Conservation (phyloP, 2,888 invertebrate genomes). For the Caenorhabditis imperialis region DNA sequence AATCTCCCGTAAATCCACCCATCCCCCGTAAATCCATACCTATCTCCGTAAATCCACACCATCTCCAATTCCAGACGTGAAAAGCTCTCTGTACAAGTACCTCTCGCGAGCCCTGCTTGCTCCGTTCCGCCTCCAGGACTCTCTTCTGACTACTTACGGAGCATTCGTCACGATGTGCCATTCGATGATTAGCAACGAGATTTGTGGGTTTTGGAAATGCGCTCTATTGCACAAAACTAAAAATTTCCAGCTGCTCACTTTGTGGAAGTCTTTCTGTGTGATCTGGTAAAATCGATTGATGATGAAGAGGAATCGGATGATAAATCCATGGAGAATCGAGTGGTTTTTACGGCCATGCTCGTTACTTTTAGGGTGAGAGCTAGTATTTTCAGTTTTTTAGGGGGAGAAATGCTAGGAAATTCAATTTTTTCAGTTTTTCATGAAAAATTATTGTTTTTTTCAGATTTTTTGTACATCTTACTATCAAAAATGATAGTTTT, state of each 20-base stretch:
- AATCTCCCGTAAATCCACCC: too few species aligned
- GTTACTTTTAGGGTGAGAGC: constrained; percentile 57
- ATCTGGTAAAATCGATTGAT: constrained; percentile 53
- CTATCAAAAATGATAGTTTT: too few species aligned
- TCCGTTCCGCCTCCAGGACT: constrained; percentile 63
- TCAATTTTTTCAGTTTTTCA: too few species aligned
- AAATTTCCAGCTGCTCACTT: constrained; percentile 65
- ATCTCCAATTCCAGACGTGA: constrained; percentile 62
- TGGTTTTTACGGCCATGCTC: constrained; percentile 59
- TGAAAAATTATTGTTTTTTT: not conserved
- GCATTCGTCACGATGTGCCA: constrained; percentile 63
- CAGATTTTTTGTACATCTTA: too few species aligned
- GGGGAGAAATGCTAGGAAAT: too few species aligned
- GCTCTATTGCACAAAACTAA: not conserved
- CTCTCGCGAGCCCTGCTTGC: constrained; percentile 53
- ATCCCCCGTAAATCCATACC: too few species aligned
- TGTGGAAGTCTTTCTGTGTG: constrained; percentile 64
- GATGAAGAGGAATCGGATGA: constrained; percentile 55
- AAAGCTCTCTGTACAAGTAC: constrained; percentile 54
- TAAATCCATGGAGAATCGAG: constrained; percentile 65
- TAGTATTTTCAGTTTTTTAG: too few species aligned
- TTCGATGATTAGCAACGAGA: constrained; percentile 62
- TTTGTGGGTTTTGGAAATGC: constrained; percentile 56
- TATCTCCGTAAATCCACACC: too few species aligned
- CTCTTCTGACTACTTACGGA: constrained; percentile 57